Base-by-base conservation (phyloP, 2,797 vertebrate species). In the Notamacropus eugenii region DNA sequence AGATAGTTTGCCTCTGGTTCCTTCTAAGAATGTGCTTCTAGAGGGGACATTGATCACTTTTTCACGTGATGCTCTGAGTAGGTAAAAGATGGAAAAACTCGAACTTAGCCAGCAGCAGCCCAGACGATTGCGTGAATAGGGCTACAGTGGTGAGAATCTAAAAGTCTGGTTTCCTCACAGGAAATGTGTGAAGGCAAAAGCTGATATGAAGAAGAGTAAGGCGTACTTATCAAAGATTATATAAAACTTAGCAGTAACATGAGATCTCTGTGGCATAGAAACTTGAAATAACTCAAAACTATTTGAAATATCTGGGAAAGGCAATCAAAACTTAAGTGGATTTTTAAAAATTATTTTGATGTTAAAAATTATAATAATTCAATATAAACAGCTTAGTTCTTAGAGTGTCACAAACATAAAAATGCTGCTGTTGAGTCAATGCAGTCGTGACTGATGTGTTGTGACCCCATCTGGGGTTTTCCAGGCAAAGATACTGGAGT, bases 41-140 rank as follows among this genome's bases (percentile, higher is more conserved):
- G n/a, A 95, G 95, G 67, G 55, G 74, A 90, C 74, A 34, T 93
- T 28, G 1, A 16, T 8, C 50, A 93, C 95, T 93, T 67, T 90
- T 95, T 46, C 90, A 95, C n/a, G 91, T 92, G 74, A 91, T 87
- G 40, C 46, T 91, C 67, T 55, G 52, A 95, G 91, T 91, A 31
- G 4, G 90, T 0, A 93, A 94, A 92, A 67, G 92, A 19, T 29
- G 13, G 54, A 94, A 95, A 55, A 90, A 97, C 82, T 92, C 87
- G 55, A 96, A 95, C 92, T 56, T 54, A 92, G 91, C 96, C 97
- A 96, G 97, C 94, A 98, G 96, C 24, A 16, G 90, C 92, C 31
- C 91, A 67, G 92, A 56, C 94, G 90, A 95, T 92, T 97, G 97
- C 97, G 67, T 95, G 56, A 82, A 90, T 9, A 95, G 46, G 13